Evolutionary conservation across 2,113 vertebrate species (phyloP).

Genomic region (Indicator indicator): DNA sequence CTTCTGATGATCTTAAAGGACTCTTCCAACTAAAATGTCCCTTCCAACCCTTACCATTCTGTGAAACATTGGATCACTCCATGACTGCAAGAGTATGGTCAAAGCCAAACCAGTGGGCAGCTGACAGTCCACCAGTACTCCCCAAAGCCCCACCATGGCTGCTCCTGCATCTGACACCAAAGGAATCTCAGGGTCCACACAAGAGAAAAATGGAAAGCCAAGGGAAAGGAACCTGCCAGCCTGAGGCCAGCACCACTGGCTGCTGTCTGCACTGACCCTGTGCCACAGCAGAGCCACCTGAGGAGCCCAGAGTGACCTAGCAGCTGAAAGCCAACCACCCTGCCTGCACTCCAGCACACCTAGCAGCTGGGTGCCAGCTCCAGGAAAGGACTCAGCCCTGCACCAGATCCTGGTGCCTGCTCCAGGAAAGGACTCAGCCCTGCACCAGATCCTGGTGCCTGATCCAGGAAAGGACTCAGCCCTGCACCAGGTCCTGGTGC

Average conservation of each 20-base stretch:
- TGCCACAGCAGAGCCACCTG: not conserved
- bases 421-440: not conserved
- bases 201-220: too few species aligned
- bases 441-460: not conserved
- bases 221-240: too few species aligned
- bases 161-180: not conserved
- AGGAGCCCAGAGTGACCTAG: not conserved
- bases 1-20: too few species aligned
- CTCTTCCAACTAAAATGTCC: not conserved
- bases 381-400: too few species aligned
- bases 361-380: fast-evolving
- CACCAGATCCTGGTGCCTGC: too few species aligned
- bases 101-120: not conserved
- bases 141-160: not conserved
- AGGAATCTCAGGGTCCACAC: not conserved
- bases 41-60: too few species aligned
- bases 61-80: too few species aligned
- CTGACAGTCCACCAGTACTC: not conserved
- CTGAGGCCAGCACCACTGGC: too few species aligned
- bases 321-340: not conserved
- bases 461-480: too few species aligned
- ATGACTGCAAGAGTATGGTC: not conserved
- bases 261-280: not conserved
- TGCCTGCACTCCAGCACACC: not conserved
- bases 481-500: too few species aligned